Evolutionary conservation across 2,113 vertebrate species (phyloP).

Genomic region (Urocitellus parryii): DNA sequence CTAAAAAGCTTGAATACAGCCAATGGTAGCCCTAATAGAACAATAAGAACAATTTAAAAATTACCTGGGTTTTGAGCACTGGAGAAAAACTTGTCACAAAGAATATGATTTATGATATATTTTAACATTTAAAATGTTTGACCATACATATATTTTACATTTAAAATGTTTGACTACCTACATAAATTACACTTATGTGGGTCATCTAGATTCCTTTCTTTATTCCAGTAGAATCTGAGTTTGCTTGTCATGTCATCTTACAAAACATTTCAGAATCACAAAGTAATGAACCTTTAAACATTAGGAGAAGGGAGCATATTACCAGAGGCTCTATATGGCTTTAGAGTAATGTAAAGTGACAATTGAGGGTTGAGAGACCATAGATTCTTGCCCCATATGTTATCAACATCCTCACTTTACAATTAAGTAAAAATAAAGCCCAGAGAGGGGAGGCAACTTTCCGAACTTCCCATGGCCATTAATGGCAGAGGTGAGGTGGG

Average conservation of each 20-base stretch:
- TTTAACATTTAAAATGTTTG: neutral
- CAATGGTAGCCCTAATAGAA: neutral
- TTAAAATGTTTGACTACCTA: neutral
- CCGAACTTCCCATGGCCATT: neutral
- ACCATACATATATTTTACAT: neutral
- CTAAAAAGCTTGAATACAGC: neutral
- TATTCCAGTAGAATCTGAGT: slow-evolving; percentile 38
- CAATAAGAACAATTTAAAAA: neutral
- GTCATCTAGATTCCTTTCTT: neutral
- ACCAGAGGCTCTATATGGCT: neutral
- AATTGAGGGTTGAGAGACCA: neutral
- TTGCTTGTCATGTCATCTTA: slow-evolving; percentile 42
- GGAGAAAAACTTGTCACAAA: neutral
- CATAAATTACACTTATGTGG: neutral
- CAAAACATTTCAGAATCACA: slow-evolving; percentile 33
- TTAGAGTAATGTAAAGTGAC: neutral
- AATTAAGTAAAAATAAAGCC: neutral
- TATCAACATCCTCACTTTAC: neutral
- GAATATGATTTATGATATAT: neutral
- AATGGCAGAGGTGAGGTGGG: neutral
- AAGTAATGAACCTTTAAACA: neutral
- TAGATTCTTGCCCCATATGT: neutral
- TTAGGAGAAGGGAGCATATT: neutral
- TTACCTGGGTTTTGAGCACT: slow-evolving; percentile 7
- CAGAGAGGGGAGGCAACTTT: neutral